Evolutionary conservation across 2,888 invertebrate genomes (phyloP).

Genomic region (Brenthis ino): DNA sequence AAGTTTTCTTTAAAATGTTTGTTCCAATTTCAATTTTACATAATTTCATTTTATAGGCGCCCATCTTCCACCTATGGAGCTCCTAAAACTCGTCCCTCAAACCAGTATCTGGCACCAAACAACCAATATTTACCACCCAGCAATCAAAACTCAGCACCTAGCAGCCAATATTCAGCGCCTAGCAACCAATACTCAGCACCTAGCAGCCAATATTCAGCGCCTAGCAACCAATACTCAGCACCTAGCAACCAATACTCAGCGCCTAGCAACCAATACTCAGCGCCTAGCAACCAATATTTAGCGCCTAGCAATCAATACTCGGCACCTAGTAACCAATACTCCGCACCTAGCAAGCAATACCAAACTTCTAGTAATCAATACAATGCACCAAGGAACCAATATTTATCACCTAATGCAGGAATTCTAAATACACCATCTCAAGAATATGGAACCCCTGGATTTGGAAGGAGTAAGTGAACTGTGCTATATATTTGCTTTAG

Average conservation of each 20-base stretch:
- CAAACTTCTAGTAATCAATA: conserved; percentile 34
- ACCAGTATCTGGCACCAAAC: conserved; percentile 42
- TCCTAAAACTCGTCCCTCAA: conserved; percentile 49
- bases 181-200: conserved; percentile 30
- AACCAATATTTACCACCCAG: conserved; percentile 23
- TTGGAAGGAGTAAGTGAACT: conserved; percentile 45
- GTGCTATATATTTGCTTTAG: not conserved
- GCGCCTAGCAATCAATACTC: conserved; percentile 43
- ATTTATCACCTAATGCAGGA: conserved; percentile 42
- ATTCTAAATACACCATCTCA: conserved; percentile 47
- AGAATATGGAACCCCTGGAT: conserved; percentile 58
- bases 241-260: conserved; percentile 45
- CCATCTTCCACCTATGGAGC: conserved; percentile 70
- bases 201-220: conserved; percentile 43
- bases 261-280: conserved; percentile 25
- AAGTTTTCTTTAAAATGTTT: too few species aligned
- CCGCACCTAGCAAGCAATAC: conserved; percentile 43
- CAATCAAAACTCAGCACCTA: conserved; percentile 21
- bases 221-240: conserved; percentile 43
- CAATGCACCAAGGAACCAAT: conserved; percentile 24
- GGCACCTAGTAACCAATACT: conserved; percentile 44
- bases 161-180: conserved; percentile 24
- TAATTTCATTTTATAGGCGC: conserved; percentile 40
- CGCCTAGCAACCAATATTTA: conserved; percentile 22
- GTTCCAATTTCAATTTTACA: too few species aligned